Conservation (phyloP, 1,140 invertebrate genomes). For the Globodera ellingtonae region DNA sequence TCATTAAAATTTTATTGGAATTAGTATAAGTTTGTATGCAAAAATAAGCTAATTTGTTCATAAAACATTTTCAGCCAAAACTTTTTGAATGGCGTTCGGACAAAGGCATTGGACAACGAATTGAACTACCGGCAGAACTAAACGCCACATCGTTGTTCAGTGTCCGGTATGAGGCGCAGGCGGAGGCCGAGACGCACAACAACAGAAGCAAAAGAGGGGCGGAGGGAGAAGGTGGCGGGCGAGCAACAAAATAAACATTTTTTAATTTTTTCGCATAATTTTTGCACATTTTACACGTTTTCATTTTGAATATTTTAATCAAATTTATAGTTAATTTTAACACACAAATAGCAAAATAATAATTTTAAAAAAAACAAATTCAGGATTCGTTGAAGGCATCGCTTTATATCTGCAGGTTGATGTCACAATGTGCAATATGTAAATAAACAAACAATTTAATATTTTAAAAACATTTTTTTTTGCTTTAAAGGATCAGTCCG, state of each 20-base stretch:
- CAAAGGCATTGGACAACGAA: constrained; percentile 15
- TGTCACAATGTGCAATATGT: constrained; percentile 30
- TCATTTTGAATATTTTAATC: too few species aligned
- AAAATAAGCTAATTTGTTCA: not conserved
- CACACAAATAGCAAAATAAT: too few species aligned
- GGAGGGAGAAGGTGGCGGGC: not conserved
- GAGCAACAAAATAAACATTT: too few species aligned
- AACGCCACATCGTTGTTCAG: constrained; percentile 25
- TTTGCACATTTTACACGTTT: too few species aligned
- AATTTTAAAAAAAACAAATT: not conserved
- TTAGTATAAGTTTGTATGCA: too few species aligned
- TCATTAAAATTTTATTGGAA: too few species aligned
- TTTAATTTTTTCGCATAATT: not conserved
- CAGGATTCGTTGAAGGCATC: constrained; percentile 12
- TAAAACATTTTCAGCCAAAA: constrained; percentile 9
- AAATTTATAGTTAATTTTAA: too few species aligned
- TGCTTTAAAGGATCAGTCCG: not conserved
- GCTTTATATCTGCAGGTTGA: constrained; percentile 25
- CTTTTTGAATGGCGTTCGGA: constrained; percentile 17
- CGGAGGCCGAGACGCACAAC: not conserved
- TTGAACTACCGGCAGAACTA: constrained; percentile 16
- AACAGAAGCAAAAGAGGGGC: constrained; percentile 1
- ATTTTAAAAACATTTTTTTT: not conserved
- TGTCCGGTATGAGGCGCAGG: constrained; percentile 16
- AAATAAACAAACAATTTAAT: not conserved